Conservation (phyloP, 2,113 vertebrate species). For the Muscicapa adusta region DNA sequence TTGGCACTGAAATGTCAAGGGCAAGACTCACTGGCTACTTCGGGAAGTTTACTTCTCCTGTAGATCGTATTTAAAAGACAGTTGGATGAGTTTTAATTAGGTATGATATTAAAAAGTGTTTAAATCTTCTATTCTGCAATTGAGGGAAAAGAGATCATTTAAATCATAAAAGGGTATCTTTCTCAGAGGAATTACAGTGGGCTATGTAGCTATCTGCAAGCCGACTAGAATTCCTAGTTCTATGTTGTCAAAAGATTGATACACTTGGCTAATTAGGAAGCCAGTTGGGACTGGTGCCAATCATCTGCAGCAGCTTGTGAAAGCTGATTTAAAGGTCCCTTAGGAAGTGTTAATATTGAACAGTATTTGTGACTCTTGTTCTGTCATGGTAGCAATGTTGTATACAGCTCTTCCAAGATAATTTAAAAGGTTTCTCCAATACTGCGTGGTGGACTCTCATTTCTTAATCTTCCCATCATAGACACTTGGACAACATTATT, state of each 20-base stretch:
- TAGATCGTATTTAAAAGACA: constrained; percentile 17
- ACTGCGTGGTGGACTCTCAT: background rate
- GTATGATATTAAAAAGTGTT: background rate
- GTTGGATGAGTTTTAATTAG: background rate
- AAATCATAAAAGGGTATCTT: background rate
- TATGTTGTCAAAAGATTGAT: background rate
- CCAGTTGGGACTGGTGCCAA: background rate
- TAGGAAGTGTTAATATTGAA: background rate
- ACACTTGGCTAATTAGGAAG: constrained; percentile 16
- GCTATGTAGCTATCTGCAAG: background rate
- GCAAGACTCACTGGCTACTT: background rate
- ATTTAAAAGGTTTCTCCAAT: background rate
- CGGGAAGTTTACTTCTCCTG: constrained; percentile 16
- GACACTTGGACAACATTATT: background rate
- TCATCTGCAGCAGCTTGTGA: background rate
- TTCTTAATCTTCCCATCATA: background rate
- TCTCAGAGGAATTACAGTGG: background rate
- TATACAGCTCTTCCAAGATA: background rate
- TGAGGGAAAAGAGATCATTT: background rate
- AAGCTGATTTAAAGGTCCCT: background rate
- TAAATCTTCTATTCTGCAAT: background rate
- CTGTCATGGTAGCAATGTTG: background rate
- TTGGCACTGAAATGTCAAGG: constrained; percentile 27
- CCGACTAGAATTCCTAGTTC: background rate
- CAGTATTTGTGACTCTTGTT: background rate